Evolutionary conservation across 2,113 vertebrate genomes (phyloP).

Genomic region (Serinus canaria): DNA sequence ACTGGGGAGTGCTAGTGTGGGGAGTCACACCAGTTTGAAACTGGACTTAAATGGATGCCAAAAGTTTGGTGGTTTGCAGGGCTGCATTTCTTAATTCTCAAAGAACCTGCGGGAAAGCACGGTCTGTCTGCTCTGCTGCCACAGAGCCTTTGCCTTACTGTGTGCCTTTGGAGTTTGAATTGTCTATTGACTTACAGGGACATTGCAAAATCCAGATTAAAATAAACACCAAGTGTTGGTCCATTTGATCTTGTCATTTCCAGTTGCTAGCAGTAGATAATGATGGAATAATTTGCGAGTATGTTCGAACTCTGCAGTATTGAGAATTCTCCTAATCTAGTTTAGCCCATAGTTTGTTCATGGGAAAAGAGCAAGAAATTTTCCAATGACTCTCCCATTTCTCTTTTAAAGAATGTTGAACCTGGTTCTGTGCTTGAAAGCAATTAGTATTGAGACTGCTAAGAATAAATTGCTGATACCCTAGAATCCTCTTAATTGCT

Average conservation of each 20-base stretch:
- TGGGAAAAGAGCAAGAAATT: not conserved
- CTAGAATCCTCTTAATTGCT: slow-evolving; percentile 58
- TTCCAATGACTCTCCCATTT: not conserved
- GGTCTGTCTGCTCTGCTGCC: not conserved
- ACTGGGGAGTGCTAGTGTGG: rapidly evolving
- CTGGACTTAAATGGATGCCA: rapidly evolving
- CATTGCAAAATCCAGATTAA: not conserved
- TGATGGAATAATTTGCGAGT: not conserved
- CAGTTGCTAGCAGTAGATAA: not conserved
- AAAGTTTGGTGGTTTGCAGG: not conserved
- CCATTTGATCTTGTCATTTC: not conserved
- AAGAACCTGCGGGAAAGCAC: not conserved
- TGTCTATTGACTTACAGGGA: not conserved
- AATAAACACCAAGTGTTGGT: not conserved
- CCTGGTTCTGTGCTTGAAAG: slow-evolving; percentile 21
- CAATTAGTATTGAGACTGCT: slow-evolving; percentile 35
- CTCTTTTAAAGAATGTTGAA: slow-evolving; percentile 12
- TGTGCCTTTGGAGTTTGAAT: not conserved
- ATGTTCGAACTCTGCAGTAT: not conserved
- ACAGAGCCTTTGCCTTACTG: not conserved
- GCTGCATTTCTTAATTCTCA: not conserved
- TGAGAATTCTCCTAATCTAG: not conserved
- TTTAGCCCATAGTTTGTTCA: not conserved
- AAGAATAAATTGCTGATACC: slow-evolving; percentile 54
- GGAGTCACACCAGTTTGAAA: not conserved